phyloP scores from a whole-genome alignment of 2,888 invertebrate species.

The Nemoura dubitans region DNA sequence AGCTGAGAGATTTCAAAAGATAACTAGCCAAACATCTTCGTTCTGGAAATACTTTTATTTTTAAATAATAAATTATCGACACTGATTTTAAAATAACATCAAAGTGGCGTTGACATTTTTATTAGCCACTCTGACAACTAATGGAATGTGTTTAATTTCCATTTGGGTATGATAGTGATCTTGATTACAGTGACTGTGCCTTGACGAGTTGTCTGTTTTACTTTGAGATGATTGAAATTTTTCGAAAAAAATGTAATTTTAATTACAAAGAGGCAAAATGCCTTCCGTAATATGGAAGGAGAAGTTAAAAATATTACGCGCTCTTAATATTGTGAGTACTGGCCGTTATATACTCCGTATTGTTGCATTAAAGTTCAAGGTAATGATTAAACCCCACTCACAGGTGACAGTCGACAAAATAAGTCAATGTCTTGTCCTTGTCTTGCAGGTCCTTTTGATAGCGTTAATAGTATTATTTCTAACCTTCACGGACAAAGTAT shows the following conservation, averaged over 20 bases:
- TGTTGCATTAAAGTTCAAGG: no score
- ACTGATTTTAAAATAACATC: not conserved
- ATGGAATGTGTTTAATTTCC: not conserved
- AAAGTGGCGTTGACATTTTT: not conserved
- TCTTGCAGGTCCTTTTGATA: constrained; percentile 26
- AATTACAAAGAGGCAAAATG: not conserved
- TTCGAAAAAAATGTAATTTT: not conserved
- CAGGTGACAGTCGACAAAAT: not conserved
- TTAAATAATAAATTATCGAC: not conserved
- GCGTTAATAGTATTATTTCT: constrained; percentile 8
- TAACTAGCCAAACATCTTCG: not conserved
- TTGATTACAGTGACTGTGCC: not conserved
- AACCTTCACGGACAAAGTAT: not conserved
- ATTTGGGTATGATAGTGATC: not conserved
- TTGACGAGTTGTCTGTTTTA: not conserved
- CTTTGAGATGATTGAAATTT: not conserved
- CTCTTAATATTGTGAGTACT: not conserved
- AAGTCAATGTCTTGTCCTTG: constrained; percentile 1
- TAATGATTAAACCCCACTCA: not conserved
- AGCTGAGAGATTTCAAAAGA: not conserved
- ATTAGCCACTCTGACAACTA: not conserved
- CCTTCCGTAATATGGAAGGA: not conserved
- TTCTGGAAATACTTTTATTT: not conserved
- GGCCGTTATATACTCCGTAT: no score
- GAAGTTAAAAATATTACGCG: not conserved